Conservation (phyloP, 2,797 vertebrate genomes). For the Cossypha heuglini region DNA sequence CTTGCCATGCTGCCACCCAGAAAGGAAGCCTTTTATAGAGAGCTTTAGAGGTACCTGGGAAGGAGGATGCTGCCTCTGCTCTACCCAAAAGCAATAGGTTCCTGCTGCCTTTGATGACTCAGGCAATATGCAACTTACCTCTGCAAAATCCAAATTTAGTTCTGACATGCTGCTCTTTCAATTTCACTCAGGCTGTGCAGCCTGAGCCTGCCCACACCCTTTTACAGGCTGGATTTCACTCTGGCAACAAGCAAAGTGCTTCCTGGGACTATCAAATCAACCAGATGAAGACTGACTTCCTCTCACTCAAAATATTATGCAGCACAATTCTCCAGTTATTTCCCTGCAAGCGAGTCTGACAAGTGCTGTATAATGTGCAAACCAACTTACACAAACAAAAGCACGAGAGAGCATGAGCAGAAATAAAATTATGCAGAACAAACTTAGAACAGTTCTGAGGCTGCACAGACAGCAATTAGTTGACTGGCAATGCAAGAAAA, state of each 20-base stretch:
- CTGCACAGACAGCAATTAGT: neutral
- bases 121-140: neutral
- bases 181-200: neutral
- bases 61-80: neutral
- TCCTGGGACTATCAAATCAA: neutral
- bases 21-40: neutral
- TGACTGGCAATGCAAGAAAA: neutral
- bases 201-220: neutral
- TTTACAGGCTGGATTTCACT: neutral
- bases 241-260: neutral
- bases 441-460: neutral
- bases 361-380: neutral
- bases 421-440: neutral
- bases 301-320: slow-evolving; percentile 12
- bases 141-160: neutral
- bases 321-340: neutral
- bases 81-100: neutral
- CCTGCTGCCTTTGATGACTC: neutral
- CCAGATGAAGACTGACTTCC: neutral
- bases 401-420: neutral
- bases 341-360: neutral
- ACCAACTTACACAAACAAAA: slow-evolving; percentile 10
- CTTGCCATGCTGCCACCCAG: neutral
- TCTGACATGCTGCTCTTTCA: neutral
- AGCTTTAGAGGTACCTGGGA: neutral